A percentile compares a stretch with the other conserved stretches of the same genome.
Evolutionary conservation across 2,113 vertebrate species (phyloP).

Genomic region (Tragelaphus buxtoni): DNA sequence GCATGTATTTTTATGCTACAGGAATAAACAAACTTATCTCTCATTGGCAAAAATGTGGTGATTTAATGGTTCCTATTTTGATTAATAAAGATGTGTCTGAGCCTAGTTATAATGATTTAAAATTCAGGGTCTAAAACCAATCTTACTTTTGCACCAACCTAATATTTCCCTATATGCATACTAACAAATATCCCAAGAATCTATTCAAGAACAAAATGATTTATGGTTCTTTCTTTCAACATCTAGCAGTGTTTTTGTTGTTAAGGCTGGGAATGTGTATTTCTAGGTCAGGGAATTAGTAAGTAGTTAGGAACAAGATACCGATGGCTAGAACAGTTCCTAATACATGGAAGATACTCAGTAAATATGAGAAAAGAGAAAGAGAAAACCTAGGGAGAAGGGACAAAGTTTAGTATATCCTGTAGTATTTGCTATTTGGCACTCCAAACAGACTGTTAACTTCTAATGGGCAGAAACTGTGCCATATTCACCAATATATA

Average conservation of each 20-base stretch:
- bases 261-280: background rate
- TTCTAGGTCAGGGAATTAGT: conserved; percentile 37
- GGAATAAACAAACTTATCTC: background rate
- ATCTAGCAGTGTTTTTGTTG: background rate
- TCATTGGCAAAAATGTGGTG: background rate
- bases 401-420: background rate
- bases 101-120: background rate
- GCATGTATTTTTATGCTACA: background rate
- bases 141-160: background rate
- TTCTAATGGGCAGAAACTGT: background rate
- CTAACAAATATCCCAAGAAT: background rate
- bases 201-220: background rate
- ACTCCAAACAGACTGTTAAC: conserved; percentile 10
- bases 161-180: background rate
- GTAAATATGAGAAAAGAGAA: background rate
- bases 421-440: background rate
- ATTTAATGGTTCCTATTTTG: background rate
- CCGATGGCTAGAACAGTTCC: background rate
- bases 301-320: conserved; percentile 17
- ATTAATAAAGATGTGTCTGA: background rate
- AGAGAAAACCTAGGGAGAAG: background rate
- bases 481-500: conserved; percentile 6
- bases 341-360: background rate
- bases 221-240: background rate
- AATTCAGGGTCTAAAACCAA: background rate